phyloP scores from a whole-genome alignment of 1,140 invertebrate species.

The Heliconius hewitsoni region DNA sequence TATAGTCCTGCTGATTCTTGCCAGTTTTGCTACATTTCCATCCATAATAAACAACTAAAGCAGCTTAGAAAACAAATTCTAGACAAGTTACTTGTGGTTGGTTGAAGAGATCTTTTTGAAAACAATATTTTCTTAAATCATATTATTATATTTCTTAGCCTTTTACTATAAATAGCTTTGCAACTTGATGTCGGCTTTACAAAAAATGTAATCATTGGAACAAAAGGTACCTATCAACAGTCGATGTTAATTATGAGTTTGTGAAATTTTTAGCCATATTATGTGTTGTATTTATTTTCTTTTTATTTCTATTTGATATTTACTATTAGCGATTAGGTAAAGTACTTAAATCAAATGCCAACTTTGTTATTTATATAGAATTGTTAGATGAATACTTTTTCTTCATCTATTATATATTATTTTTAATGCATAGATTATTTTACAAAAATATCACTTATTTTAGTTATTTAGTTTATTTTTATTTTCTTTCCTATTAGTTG shows the following conservation, averaged over 20 bases:
- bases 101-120: conserved; percentile 58
- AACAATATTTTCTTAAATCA: conserved; percentile 74
- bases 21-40: conserved; percentile 76
- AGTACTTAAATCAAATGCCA: conserved; percentile 37
- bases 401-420: conserved; percentile 4
- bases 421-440: conserved; percentile 52
- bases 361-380: conserved; percentile 33
- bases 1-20: conserved; percentile 70
- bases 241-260: conserved; percentile 74
- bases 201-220: conserved; percentile 77
- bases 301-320: conserved; percentile 55
- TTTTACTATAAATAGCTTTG: conserved; percentile 76
- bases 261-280: conserved; percentile 59
- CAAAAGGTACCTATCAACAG: conserved; percentile 76
- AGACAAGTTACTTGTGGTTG: conserved; percentile 62
- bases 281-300: conserved; percentile 57
- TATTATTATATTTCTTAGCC: conserved; percentile 76
- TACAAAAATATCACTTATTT: conserved; percentile 55
- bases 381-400: conserved; percentile 17
- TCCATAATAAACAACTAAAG: conserved; percentile 71
- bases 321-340: conserved; percentile 48
- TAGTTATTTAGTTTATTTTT: conserved; percentile 53
- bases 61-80: conserved; percentile 60
- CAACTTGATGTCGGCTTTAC: conserved; percentile 79
- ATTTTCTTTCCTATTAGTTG: conserved; percentile 36